A percentile compares a stretch with the other conserved stretches of the same genome.
Conservation (phyloP, 2,797 vertebrate genomes). For the Gymnopithys bicolor region DNA sequence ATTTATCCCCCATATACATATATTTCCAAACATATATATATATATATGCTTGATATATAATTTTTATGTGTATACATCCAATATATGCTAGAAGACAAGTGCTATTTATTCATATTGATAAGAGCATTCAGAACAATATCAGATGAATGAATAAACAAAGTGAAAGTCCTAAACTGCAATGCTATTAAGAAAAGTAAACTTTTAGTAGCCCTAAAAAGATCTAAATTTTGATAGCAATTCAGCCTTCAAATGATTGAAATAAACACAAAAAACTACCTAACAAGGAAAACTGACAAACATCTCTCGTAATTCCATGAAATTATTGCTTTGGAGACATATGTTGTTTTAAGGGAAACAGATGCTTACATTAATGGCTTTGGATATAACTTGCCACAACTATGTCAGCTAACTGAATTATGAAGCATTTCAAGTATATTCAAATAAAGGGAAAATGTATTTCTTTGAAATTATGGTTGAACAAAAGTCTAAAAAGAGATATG, state of each 20-base stretch:
- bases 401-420: background rate
- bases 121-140: background rate
- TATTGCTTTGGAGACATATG: background rate
- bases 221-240: background rate
- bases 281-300: background rate
- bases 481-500: background rate
- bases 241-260: background rate
- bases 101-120: background rate
- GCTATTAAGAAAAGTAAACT: background rate
- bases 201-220: background rate
- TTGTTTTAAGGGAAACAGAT: background rate
- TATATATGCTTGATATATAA: background rate
- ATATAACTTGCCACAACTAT: constrained; percentile 2
- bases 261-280: background rate
- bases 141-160: background rate
- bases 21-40: background rate
- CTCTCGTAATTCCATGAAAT: background rate
- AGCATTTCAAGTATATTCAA: background rate
- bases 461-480: background rate
- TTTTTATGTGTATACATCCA: background rate
- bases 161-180: background rate
- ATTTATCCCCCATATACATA: background rate
- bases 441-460: background rate
- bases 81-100: background rate
- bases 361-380: background rate